Evolutionary conservation across 2,888 invertebrate species (phyloP).

Genomic region (Cacoxenus indagator): DNA sequence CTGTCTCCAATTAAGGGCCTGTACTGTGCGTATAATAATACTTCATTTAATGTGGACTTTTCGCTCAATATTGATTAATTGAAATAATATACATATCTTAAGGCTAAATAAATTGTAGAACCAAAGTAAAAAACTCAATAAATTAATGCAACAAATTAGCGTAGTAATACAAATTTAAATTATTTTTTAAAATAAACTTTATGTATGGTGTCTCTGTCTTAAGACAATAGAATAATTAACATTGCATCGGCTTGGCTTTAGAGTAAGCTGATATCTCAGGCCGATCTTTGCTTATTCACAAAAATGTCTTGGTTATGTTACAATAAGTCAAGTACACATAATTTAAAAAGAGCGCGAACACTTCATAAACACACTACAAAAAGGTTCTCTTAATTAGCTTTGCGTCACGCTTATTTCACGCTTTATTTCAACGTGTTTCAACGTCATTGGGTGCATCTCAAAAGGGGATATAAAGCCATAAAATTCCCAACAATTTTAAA

Average conservation of each 20-base stretch:
- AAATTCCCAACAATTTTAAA: conserved; percentile 33
- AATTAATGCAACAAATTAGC: too few relatives aligned
- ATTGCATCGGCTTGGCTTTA: background rate
- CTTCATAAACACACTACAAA: conserved; percentile 26
- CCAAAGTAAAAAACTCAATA: too few relatives aligned
- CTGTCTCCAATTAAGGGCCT: too few relatives aligned
- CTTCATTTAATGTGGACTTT: too few relatives aligned
- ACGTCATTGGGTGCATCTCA: conserved; percentile 54
- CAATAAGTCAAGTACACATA: background rate
- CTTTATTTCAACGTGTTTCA: conserved; percentile 35
- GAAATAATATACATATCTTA: too few relatives aligned
- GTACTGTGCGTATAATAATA: too few relatives aligned
- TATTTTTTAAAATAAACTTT: background rate
- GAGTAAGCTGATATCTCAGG: background rate
- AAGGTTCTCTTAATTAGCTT: conserved; percentile 20
- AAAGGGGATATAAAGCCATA: conserved; percentile 64
- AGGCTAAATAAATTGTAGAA: too few relatives aligned
- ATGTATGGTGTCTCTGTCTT: too few relatives aligned
- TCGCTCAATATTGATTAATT: too few relatives aligned
- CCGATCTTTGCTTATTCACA: background rate
- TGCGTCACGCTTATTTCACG: conserved; percentile 38
- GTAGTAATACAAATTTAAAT: too few relatives aligned
- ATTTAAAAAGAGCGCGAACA: conserved; percentile 3
- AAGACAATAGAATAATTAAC: background rate
- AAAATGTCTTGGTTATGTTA: background rate